These are phyloP conservation scores for Cataglyphis altisquamis DNA, from an alignment of 2,888 invertebrate genomes.

Conservation along the genomic window DNA sequence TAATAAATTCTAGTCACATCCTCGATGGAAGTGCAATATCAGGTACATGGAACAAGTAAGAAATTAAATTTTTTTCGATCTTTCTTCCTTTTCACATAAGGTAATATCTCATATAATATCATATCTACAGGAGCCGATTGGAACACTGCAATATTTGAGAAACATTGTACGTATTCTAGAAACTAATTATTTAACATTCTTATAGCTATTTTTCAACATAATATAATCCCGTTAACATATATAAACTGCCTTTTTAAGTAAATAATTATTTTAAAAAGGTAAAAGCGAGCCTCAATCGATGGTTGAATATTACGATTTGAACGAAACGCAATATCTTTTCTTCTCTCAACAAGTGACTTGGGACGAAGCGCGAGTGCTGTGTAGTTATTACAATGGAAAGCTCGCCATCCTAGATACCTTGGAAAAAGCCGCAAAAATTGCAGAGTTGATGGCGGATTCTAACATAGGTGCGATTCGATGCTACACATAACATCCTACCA, in stretches of 20 bases:
- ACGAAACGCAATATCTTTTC: slow-evolving; percentile 86
- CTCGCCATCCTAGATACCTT: slow-evolving; percentile 86
- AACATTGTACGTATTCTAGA: slow-evolving; percentile 16
- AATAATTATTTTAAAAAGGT: background rate
- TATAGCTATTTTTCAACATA: background rate
- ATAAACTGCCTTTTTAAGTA: background rate
- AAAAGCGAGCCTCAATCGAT: slow-evolving; percentile 68
- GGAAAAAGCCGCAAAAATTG: slow-evolving; percentile 87
- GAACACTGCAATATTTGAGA: background rate
- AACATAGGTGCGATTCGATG: slow-evolving; percentile 85
- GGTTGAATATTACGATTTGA: slow-evolving; percentile 83
- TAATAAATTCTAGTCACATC: background rate
- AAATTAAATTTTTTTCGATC: background rate
- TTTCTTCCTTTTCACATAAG: background rate
- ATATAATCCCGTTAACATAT: background rate
- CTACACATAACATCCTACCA: too few species aligned
- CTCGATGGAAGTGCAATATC: background rate
- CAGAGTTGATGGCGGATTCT: slow-evolving; percentile 87
- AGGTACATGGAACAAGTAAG: background rate
- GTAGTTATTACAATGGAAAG: slow-evolving; percentile 74
- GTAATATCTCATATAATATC: background rate
- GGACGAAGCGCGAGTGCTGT: slow-evolving; percentile 87
- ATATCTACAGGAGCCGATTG: background rate
- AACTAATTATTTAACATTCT: background rate
- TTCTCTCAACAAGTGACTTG: slow-evolving; percentile 87